Conservation (phyloP, 1,140 invertebrate species). For the Caenorhabditis latens region DNA sequence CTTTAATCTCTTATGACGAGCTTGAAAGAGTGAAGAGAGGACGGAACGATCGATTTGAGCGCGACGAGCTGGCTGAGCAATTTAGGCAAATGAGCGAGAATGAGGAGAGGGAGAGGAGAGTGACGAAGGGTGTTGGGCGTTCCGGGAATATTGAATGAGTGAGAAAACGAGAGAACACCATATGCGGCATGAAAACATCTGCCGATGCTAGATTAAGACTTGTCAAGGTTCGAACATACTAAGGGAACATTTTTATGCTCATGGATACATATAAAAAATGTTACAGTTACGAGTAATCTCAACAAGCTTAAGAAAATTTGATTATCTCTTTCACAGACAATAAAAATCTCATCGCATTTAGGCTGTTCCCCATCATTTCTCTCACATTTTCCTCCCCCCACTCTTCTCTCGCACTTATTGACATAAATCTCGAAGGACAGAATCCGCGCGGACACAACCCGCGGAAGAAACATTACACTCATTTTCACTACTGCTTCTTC, state of each 20-base stretch:
- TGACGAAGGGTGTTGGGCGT: neutral
- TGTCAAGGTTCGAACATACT: neutral
- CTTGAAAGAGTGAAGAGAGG: neutral
- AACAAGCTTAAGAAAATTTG: no score
- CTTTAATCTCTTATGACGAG: neutral
- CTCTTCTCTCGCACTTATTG: constrained; percentile 48
- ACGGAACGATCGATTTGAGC: neutral
- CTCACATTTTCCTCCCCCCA: constrained; percentile 4
- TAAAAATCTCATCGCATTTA: neutral
- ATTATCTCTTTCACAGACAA: no score
- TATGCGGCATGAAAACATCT: constrained; percentile 22
- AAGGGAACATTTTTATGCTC: no score
- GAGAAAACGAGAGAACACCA: neutral
- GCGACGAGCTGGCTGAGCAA: neutral
- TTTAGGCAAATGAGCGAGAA: constrained; percentile 47
- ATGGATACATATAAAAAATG: no score
- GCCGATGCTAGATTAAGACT: neutral
- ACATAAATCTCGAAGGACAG: constrained; percentile 54
- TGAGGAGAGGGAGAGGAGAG: neutral
- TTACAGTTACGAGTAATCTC: no score
- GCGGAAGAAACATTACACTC: constrained; percentile 53
- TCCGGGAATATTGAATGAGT: neutral
- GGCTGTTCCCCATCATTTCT: constrained; percentile 1
- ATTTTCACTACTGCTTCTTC: constrained; percentile 21
- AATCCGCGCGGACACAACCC: constrained; percentile 50